Evolutionary conservation across 2,888 invertebrate species (phyloP), one percentile per base, ranked within the genome.

Genomic region (Cheilosia impressa): DNA sequence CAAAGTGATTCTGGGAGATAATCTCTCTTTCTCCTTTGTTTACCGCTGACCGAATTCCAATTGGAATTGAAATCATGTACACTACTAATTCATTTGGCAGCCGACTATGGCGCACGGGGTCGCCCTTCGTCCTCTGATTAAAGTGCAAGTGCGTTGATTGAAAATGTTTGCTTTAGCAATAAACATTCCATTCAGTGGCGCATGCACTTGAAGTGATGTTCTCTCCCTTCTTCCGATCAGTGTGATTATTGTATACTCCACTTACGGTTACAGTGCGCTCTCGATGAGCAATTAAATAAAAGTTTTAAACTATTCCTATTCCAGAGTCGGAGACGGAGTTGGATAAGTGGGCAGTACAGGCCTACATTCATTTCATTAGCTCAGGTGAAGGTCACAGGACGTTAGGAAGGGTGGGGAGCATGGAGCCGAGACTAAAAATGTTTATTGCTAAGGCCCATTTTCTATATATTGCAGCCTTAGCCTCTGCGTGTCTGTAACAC

Each of bases 131-230:
- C 45, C 41, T 58, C 75, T 71, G 71, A 81, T 85, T 72, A 81
- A 77, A 85, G 85, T 85, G 84, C 85, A 85, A 80, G 53, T 58
- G 43, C 71, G 66, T 85, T 81, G 81, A 85, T 85, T 85, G 76
- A 81, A 81, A 85, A 85, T 85, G 76, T 85, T 85, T 80, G 71
- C 58, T 52, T 77, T 71, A 19, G 76, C 81, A 85, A 85, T 85
- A 81, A 85, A 85, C 85, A 85, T 85, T 85, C 85, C 85, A 77
- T 72, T 81, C 47, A 79, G 31, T 31, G 52, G 65, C 31, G 52
- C 57, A 34, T 68, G 17, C 63, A 63, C 15, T 52, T 6, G 65
- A 41, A 60, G n/a, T 22, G 50, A 3, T 2, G 4, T 19, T 1
- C 27, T 22, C 19, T 58, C 22, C 50, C 38, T 27, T 13, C 22